phyloP scores from a whole-genome alignment of 2,797 vertebrate species.

The Coreius guichenoti region DNA sequence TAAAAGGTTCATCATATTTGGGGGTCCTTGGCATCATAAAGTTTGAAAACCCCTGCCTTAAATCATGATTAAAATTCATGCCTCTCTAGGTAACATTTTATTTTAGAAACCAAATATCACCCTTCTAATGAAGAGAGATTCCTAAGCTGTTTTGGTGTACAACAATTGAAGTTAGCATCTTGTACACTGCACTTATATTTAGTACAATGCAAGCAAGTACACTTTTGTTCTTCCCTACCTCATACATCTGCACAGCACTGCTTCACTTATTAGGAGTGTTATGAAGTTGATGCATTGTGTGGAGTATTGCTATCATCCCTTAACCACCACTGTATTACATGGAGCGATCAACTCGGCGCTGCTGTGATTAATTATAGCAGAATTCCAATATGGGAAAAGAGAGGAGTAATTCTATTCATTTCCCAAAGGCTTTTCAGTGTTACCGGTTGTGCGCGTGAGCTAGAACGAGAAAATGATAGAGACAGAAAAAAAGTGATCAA shows the following conservation, averaged over 20 bases:
- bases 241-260: neutral
- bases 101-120: neutral
- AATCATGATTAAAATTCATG: conserved; percentile 13
- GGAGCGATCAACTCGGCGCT: neutral
- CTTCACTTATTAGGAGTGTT: conserved; percentile 19
- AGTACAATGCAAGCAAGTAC: neutral
- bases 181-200: neutral
- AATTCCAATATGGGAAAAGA: conserved; percentile 46
- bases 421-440: conserved; percentile 31
- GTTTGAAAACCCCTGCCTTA: too few relatives aligned
- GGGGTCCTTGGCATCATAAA: too few relatives aligned
- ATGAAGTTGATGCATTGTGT: conserved; percentile 36
- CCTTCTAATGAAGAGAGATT: neutral
- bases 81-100: neutral
- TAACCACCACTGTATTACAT: conserved; percentile 42
- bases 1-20: too few relatives aligned
- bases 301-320: conserved; percentile 39
- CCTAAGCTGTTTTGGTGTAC: neutral
- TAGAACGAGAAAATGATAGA: conserved; percentile 9
- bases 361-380: conserved; percentile 60
- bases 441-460: conserved; percentile 13
- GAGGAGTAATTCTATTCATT: conserved; percentile 47
- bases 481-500: conserved; percentile 27
- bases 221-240: neutral
- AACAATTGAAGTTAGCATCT: neutral